Percentiles rank a stretch among this genome's conserved stretches.
Evolutionary conservation across 2,113 vertebrate genomes (phyloP).

Genomic region (Delphinus delphis): DNA sequence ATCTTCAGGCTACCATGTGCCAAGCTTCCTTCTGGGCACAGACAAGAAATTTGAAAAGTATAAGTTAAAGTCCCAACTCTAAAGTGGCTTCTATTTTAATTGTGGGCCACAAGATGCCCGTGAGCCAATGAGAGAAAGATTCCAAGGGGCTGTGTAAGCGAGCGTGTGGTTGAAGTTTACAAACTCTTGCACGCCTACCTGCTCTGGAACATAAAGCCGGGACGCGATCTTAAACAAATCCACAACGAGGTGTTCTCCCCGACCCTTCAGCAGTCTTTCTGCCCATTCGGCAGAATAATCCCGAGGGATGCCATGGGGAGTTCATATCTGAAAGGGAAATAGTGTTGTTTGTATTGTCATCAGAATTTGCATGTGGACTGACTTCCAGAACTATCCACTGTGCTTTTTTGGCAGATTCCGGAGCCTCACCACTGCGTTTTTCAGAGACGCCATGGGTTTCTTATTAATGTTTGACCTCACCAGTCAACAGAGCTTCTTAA

Average conservation of each 20-base stretch:
- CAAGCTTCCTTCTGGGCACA: slow-evolving; percentile 15
- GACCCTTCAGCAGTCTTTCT: not conserved
- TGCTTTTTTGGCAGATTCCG: slow-evolving; percentile 82
- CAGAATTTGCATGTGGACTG: not conserved
- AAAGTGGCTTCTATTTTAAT: not conserved
- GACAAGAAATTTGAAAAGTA: slow-evolving; percentile 1
- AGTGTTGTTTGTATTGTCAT: not conserved
- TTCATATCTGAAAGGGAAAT: not conserved
- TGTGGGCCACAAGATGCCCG: not conserved
- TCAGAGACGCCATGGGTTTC: slow-evolving; percentile 98
- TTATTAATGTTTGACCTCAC: slow-evolving; percentile 97
- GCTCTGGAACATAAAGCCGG: not conserved
- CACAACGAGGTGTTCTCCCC: not conserved
- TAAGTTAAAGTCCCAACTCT: not conserved
- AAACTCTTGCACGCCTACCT: not conserved
- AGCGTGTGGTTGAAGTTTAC: not conserved
- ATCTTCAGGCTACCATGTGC: not conserved
- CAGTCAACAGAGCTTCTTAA: slow-evolving; percentile 97
- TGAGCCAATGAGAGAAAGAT: not conserved
- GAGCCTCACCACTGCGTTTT: slow-evolving; percentile 96
- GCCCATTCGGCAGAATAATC: too few species aligned
- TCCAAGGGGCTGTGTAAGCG: not conserved
- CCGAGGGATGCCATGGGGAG: fast-evolving
- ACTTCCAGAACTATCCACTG: not conserved
- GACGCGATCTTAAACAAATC: not conserved